Evolutionary conservation across 2,888 invertebrate genomes (phyloP), one percentile per base, ranked within the genome.

Genomic region (Gibbula magus): DNA sequence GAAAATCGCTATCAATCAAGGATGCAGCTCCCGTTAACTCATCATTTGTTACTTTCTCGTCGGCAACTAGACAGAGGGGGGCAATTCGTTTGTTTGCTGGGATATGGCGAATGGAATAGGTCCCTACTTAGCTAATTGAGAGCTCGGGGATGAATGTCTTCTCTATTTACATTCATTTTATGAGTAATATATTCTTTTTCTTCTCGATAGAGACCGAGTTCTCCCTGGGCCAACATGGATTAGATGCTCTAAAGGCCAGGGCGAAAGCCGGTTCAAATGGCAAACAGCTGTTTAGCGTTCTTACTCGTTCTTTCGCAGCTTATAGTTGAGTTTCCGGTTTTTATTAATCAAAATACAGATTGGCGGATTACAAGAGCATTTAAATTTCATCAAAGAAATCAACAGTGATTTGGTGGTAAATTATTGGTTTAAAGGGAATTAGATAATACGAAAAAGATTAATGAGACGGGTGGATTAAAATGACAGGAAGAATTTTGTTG

Each of bases 31-130:
- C 75, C 32, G 53, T 54, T 75, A 75, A 75, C 25, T 54, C 75
- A 53, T 53, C 54, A 35, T 75, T 75, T 53, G 53, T 52, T 32
- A 54, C 53, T 75, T 32, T 25, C 75, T 75, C 75, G 53, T 54
- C 75, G 20, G 32, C 54, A 16, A 54, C 54, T 35, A 32, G 75
- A 54, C 52, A 54, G 53, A 75, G 53, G 54, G 54, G 54, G 53
- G 75, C 75, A 83, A 85, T 85, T 82, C 81, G 85, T 83, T 83
- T 79, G 82, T 79, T 85, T 83, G 81, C 52, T 51, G 80, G 75
- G 54, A 53, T 75, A 54, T 53, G 75, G 51, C 29, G 75, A n/a
- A 32, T 39, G 32, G 35, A 70, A 70, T 70, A 70, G 70, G 70
- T 70, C 70, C 70, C 70, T 70, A 70, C 70, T 70, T 70, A 70